A percentile compares a stretch with the other conserved stretches of the same genome.
Evolutionary conservation across 2,113 vertebrate genomes (phyloP).

Genomic region (Apteryx mantelli): DNA sequence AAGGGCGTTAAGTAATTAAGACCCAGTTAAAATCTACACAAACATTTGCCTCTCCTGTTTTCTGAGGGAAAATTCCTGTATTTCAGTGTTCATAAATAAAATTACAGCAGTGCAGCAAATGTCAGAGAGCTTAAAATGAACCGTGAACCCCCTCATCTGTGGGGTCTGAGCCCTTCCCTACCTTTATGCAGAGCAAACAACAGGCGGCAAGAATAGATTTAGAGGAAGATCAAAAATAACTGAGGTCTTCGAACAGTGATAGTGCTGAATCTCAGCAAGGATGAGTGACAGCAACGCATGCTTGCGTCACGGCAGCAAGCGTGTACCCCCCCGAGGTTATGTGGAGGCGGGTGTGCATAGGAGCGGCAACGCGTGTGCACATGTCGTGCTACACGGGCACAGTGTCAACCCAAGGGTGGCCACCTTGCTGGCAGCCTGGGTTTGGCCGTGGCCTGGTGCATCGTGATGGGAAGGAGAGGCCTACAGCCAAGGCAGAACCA

Average conservation of each 20-base stretch:
- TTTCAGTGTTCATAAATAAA: background rate
- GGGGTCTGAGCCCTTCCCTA: background rate
- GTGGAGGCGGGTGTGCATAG: background rate
- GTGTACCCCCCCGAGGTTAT: background rate
- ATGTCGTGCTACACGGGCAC: background rate
- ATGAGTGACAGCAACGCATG: background rate
- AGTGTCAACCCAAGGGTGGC: background rate
- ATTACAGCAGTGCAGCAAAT: background rate
- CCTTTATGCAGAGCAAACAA: background rate
- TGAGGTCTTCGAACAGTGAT: background rate
- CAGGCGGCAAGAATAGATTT: background rate
- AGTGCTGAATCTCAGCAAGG: background rate
- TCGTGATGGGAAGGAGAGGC: too few relatives aligned
- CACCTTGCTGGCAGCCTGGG: background rate
- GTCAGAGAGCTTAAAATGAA: background rate
- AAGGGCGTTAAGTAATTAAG: background rate
- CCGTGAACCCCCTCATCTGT: rapidly evolving
- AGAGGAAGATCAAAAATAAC: background rate
- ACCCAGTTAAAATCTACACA: background rate
- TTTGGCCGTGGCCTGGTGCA: rapidly evolving
- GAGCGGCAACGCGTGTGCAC: background rate
- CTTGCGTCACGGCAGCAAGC: background rate
- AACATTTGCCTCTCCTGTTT: background rate
- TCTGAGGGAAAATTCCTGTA: background rate
- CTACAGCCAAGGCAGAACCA: too few relatives aligned